Percentiles rank a stretch among this genome's conserved stretches.
phyloP scores from a whole-genome alignment of 2,888 invertebrate genomes.

The Tillus elongatus region DNA sequence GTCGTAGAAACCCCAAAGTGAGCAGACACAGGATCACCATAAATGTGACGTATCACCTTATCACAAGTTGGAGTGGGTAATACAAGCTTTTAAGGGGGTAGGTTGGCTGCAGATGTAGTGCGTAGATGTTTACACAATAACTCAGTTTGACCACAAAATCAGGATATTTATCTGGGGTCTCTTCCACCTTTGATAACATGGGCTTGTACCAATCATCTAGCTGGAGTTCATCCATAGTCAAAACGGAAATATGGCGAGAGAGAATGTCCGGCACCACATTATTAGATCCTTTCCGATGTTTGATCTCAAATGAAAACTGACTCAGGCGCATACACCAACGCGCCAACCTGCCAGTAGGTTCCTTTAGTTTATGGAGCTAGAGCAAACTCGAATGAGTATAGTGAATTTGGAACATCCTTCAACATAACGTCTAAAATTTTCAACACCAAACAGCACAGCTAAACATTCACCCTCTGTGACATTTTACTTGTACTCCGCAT shows the following conservation, averaged over 20 bases:
- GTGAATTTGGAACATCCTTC: too few relatives aligned
- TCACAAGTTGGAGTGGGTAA: constrained; percentile 15
- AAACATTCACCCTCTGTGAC: too few relatives aligned
- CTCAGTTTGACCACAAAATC: constrained; percentile 9
- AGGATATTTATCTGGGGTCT: constrained; percentile 14
- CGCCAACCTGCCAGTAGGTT: constrained; percentile 26
- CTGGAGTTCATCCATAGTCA: neutral
- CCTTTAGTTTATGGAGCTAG: constrained; percentile 25
- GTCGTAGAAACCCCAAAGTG: constrained; percentile 22
- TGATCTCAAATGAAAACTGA: constrained; percentile 19
- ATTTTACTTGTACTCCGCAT: too few relatives aligned
- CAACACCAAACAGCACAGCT: too few relatives aligned
- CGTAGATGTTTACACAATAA: constrained; percentile 7
- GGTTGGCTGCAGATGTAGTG: neutral
- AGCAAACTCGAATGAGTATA: constrained; percentile 20
- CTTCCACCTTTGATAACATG: constrained; percentile 14
- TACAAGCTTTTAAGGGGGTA: constrained; percentile 21
- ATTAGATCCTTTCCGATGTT: constrained; percentile 22
- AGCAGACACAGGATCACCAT: constrained; percentile 15
- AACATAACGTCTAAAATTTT: too few relatives aligned
- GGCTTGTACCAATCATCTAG: constrained; percentile 16
- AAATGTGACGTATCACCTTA: constrained; percentile 14
- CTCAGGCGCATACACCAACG: constrained; percentile 15
- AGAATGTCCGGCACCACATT: constrained; percentile 27
- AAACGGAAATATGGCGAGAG: constrained; percentile 13